Evolutionary conservation across 2,888 invertebrate species (phyloP), one percentile per base, ranked within the genome.

Genomic region (Serripes groenlandicus): DNA sequence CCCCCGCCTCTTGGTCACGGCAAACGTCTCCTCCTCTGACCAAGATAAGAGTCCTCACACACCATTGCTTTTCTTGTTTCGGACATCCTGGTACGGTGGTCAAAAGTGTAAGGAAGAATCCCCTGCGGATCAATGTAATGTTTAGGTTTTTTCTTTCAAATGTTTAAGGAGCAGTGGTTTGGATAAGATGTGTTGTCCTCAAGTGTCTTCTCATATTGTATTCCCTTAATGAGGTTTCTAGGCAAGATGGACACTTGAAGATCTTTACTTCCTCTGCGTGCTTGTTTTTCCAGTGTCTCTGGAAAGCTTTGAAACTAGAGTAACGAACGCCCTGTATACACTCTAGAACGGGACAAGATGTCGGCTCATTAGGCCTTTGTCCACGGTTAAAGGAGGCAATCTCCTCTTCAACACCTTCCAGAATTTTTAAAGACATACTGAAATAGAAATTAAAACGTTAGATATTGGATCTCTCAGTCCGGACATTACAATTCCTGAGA

Each of bases 401-500:
- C 21, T 64, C 35, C 23, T 64, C 3, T 3, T 37, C 21, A 34
- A 64, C 35, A 15, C 64, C 64, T 15, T 64, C 35, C 21, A 34
- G 28, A 21, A 64, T n/a, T 15, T 64, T 3, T 3, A 60, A 60
- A 23, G 7, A 26, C 23, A 60, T 3, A 28, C 3, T 9, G 30
- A 28, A 28, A 9, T 23, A 28, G 30, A 18, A 60, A 28, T 28
- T 7, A 23, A 28, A 28, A 9, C 28, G 30, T 21, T 28, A 60
- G 30, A 18, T 60, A 60, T 28, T 60, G 30, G 58, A 28, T 30
- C 30, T 60, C 58, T 60, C 58, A 60, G 58, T 28, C 58, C 9
- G 58, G 58, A 28, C 64, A 35, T 5, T 35, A 35, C 21, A 23
- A 64, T 37, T 64, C 37, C 64, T 37, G 37, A 64, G 64, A 34